Base-by-base conservation (phyloP, 2,888 invertebrate species). In the Drosophila prostipennis region DNA sequence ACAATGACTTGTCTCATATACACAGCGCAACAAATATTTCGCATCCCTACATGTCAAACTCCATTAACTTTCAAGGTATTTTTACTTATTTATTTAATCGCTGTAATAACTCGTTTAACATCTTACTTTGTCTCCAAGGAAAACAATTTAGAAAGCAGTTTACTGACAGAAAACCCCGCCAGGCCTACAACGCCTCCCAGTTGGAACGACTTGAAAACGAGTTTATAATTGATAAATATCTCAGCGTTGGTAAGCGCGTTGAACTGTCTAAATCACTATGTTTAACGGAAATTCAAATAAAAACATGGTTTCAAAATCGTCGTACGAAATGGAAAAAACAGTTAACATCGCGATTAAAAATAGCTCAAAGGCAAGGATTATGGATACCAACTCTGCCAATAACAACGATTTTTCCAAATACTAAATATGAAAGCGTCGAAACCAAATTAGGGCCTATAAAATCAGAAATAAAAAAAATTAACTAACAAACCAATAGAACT, bases 251-350 rank as follows among this genome's bases (percentile, higher is more conserved):
- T 87, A 99, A 98, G 91, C 93, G 99, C 57, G 96, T 98, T 95
- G 98, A 98, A 84, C 93, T 99, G 5, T 98, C 98, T 0, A 97
- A 97, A 91, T 95, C 96, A 0, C 92, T 99, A 36, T 96, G 98
- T 0, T 52, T 83, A 6, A 88, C 83, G 0, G 83, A 83, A 59
- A 80, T 80, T 19, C 83, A 83, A 74, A 74, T 83, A 16, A 84
- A 84, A 43, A 84, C 83, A 2, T 84, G 83, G 83, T 84, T 84
- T 42, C 83, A 83, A 52, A 83, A 98, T 90, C 94, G 98, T 64
- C 93, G 98, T 72, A 99, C 98, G 0, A 98, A 99, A 91, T 98
- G 98, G 98, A 84, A 99, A 92, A 99, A 99, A 87, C 98, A 99
- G 89, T 92, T 99, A 85, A 98, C 98, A 0, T 96, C 97, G 0